phyloP scores from a whole-genome alignment of 2,797 vertebrate genomes.

The Helicolenus hilgendorfi region DNA sequence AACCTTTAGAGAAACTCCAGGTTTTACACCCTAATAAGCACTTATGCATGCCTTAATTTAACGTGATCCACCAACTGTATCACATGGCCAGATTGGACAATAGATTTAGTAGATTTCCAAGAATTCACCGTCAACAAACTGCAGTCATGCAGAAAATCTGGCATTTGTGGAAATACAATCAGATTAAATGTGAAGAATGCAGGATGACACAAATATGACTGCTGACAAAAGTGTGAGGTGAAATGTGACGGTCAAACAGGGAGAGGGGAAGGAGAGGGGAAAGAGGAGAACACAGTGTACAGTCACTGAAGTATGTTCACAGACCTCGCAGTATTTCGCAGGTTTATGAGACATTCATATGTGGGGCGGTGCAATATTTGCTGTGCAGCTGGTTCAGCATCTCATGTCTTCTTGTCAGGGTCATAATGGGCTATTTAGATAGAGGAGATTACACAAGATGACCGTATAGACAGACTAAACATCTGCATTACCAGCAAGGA shows the following conservation, averaged over 20 bases:
- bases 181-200: conserved; percentile 35
- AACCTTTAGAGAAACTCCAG: not conserved
- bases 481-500: not conserved
- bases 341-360: conserved; percentile 53
- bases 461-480: not conserved
- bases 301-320: not conserved
- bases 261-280: not conserved
- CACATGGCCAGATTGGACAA: not conserved
- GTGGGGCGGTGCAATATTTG: conserved; percentile 28
- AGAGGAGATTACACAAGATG: not conserved
- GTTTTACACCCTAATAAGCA: not conserved
- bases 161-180: conserved; percentile 24
- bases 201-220: conserved; percentile 33
- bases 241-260: not conserved
- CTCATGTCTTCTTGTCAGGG: not conserved
- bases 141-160: conserved; percentile 47
- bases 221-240: not conserved
- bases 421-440: not conserved
- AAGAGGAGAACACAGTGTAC: conserved; percentile 13
- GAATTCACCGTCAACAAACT: not conserved
- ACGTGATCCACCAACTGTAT: not conserved
- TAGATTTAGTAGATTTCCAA: not conserved
- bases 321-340: conserved; percentile 32
- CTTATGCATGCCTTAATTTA: not conserved
- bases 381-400: conserved; percentile 30